phyloP scores from a whole-genome alignment of 2,113 vertebrate species.

The Phycodurus eques region DNA sequence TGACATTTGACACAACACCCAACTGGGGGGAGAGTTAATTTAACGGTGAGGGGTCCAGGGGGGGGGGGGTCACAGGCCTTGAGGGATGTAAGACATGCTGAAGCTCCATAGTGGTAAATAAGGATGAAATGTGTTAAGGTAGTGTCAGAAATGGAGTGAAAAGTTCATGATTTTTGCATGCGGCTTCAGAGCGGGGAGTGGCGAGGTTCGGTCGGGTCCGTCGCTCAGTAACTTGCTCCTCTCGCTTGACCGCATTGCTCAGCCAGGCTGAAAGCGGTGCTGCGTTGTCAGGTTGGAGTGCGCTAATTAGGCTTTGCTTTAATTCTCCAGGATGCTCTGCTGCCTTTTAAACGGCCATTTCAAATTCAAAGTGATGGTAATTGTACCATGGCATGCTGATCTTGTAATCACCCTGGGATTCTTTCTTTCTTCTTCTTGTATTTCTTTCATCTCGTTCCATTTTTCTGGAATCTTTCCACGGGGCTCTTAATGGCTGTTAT shows the following conservation, averaged over 20 bases:
- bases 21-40: conserved; percentile 57
- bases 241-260: conserved; percentile 88
- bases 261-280: conserved; percentile 86
- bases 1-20: conserved; percentile 69
- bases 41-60: conserved; percentile 52
- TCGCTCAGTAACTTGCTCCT: conserved; percentile 87
- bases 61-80: conserved; percentile 36
- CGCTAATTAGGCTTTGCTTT: conserved; percentile 95
- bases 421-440: conserved; percentile 43
- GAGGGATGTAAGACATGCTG: conserved; percentile 24
- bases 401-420: conserved; percentile 85
- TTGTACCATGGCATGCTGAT: conserved; percentile 89
- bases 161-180: conserved; percentile 25
- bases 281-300: conserved; percentile 89
- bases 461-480: conserved; percentile 65
- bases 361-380: conserved; percentile 96
- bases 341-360: conserved; percentile 97
- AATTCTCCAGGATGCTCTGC: conserved; percentile 93
- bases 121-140: conserved; percentile 11
- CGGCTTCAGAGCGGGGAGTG: conserved; percentile 52
- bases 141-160: neutral
- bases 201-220: conserved; percentile 76
- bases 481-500: conserved; percentile 66
- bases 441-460: conserved; percentile 70
- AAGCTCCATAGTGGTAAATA: conserved; percentile 19